These are phyloP conservation scores for Drosophila azteca DNA, from an alignment of 1,140 invertebrate species.

Conservation along the genomic window DNA sequence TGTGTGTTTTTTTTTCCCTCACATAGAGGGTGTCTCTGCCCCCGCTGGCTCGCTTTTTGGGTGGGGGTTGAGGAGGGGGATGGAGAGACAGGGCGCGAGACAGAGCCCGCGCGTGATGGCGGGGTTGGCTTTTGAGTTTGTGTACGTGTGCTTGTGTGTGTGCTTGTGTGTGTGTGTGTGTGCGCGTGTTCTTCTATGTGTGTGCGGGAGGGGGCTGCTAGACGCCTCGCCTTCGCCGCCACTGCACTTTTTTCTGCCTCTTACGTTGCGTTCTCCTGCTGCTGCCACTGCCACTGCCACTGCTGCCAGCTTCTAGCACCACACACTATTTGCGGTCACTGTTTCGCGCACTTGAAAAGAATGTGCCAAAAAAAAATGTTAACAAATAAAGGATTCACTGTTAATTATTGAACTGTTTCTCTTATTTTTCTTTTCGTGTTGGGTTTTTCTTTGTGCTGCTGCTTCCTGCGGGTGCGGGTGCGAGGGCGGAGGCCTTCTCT, in stretches of 20 bases:
- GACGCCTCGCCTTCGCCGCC: conserved; percentile 63
- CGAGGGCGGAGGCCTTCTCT: conserved; percentile 1
- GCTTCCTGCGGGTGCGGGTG: no score
- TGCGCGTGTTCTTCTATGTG: not conserved
- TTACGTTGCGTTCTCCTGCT: conserved; percentile 9
- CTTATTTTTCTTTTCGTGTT: conserved; percentile 16
- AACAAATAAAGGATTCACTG: conserved; percentile 6
- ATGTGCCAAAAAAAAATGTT: conserved; percentile 47
- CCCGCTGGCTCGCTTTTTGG: not conserved
- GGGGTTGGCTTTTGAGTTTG: not conserved
- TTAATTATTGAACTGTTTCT: conserved; percentile 17
- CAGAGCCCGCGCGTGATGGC: no score
- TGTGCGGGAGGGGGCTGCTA: conserved; percentile 28
- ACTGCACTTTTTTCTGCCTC: conserved; percentile 52
- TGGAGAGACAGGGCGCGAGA: no score
- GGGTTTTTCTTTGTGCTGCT: conserved; percentile 10
- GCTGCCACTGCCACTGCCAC: conserved; percentile 14
- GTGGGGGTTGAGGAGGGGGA: not conserved
- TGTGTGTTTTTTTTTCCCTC: conserved; percentile 21
- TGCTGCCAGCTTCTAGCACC: conserved; percentile 7
- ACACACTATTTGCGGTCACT: conserved; percentile 35
- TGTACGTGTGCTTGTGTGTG: conserved; percentile 3
- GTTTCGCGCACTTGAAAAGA: conserved; percentile 66
- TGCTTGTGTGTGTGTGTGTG: conserved; percentile 3
- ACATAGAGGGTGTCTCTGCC: conserved; percentile 33